Evolutionary conservation across 1,140 invertebrate species (phyloP), one percentile per base, ranked within the genome.

Genomic region (Sitophilus oryzae): DNA sequence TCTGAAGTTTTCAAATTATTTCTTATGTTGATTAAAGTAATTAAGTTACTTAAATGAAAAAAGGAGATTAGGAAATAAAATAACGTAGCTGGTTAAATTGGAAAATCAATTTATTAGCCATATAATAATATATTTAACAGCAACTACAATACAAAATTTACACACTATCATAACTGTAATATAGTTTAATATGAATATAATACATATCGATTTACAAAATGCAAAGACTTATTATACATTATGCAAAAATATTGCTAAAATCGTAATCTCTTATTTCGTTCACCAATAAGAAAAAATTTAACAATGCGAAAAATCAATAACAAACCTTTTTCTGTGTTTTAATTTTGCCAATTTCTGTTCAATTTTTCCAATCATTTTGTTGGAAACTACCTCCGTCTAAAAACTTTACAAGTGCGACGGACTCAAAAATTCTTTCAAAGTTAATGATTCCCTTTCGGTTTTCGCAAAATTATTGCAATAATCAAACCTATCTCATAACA

Each of bases 131-230:
- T 66, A 65, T 70, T 70, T 67, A 71, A 70, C 70, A 71, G 68
- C 68, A 71, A 68, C 67, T 71, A 71, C 70, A 69, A 71, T 71
- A 71, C 70, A 71, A 71, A 71, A 71, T 71, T 66, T 71, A 71
- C 68, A 71, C 67, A 69, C 70, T 71, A 71, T 69, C 65, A 67
- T 67, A 70, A 69, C 66, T 68, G 61, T 49, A 69, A 67, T 67
- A 67, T 65, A 67, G 61, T 66, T 55, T 56, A 62, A 67, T 69
- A 68, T 70, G 62, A 66, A 69, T 70, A 71, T 71, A 71, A 68
- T 70, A 71, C 68, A 70, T 60, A 63, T 63, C 61, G 66, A 66
- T 66, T 62, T 71, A 68, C 63, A 69, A 68, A 67, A 67, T 66
- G 62, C 61, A 59, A 56, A 62, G 61, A 59, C 65, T 65, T 66